Evolutionary conservation across 2,888 invertebrate genomes (phyloP).

Genomic region (Molanna angustata): DNA sequence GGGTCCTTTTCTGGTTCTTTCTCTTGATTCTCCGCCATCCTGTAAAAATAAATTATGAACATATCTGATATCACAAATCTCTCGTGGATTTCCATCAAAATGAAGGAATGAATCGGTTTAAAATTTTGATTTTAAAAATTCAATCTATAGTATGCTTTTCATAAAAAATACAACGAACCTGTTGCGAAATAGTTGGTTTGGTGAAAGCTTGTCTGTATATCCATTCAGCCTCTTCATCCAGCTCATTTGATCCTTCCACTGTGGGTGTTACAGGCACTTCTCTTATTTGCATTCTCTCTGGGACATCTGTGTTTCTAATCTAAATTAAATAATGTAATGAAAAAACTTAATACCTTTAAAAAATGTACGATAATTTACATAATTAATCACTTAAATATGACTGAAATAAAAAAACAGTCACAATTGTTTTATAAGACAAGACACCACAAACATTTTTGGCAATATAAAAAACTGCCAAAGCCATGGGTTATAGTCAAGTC

Average conservation of each 20-base stretch:
- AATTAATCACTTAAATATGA: no score
- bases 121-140: not conserved
- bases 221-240: constrained; percentile 96
- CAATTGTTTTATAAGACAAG: no score
- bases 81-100: not conserved
- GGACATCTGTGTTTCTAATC: constrained; percentile 84
- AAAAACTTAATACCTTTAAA: no score
- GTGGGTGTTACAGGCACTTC: constrained; percentile 83
- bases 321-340: constrained; percentile 39
- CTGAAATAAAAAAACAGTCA: no score
- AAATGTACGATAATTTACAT: no score
- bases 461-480: no score
- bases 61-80: not conserved
- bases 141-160: not conserved
- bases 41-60: constrained; percentile 6
- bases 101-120: no score
- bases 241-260: constrained; percentile 78
- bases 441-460: no score
- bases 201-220: constrained; percentile 93
- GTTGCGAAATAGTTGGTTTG: constrained; percentile 69
- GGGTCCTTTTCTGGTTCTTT: constrained; percentile 61
- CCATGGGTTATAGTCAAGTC: no score
- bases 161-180: constrained; percentile 11
- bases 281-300: constrained; percentile 90
- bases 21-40: constrained; percentile 38